Conservation (phyloP, 1,140 invertebrate species). For the Heliconius congener region DNA sequence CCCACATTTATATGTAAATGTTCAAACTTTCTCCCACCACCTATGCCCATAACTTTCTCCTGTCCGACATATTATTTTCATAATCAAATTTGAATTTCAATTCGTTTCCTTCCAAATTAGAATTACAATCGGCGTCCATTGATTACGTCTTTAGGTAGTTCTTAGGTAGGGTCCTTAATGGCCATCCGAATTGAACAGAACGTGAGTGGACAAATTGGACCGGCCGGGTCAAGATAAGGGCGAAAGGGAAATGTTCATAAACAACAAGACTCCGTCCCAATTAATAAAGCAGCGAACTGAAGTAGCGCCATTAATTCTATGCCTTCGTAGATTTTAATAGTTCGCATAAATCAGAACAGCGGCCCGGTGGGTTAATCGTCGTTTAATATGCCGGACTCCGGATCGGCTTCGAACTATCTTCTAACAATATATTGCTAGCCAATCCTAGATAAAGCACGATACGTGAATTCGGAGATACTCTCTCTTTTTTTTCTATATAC, state of each 20-base stretch:
- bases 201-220: constrained; percentile 74
- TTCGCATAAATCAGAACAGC: constrained; percentile 75
- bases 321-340: constrained; percentile 80
- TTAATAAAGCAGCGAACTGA: constrained; percentile 75
- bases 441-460: constrained; percentile 59
- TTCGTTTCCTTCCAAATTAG: constrained; percentile 44
- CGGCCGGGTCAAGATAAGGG: constrained; percentile 70
- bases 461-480: constrained; percentile 42
- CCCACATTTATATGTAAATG: constrained; percentile 73
- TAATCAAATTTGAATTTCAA: constrained; percentile 48
- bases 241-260: constrained; percentile 74
- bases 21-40: constrained; percentile 59
- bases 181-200: constrained; percentile 72
- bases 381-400: constrained; percentile 73
- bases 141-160: constrained; percentile 45
- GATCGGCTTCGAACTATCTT: constrained; percentile 53
- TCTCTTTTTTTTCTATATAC: neutral
- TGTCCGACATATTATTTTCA: constrained; percentile 52
- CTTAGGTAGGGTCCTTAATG: constrained; percentile 61
- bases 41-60: constrained; percentile 64
- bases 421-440: constrained; percentile 54
- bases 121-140: constrained; percentile 47
- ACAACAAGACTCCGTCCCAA: constrained; percentile 75
- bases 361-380: constrained; percentile 76
- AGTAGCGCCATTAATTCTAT: constrained; percentile 79